These are phyloP conservation scores for Agapostemon virescens DNA, from an alignment of 2,888 invertebrate species.

Conservation along the genomic window DNA sequence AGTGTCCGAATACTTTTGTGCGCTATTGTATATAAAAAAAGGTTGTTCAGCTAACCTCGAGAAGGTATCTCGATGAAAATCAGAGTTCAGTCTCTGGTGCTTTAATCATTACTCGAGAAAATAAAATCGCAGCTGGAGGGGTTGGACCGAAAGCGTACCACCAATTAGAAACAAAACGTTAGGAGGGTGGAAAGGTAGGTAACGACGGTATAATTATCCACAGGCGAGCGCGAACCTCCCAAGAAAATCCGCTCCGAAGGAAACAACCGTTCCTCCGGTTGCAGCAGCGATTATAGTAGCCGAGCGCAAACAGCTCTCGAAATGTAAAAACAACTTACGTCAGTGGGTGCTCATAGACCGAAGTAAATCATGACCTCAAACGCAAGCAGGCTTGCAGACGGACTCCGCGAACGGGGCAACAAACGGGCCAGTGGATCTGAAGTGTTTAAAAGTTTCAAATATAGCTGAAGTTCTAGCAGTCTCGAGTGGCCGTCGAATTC, in stretches of 20 bases:
- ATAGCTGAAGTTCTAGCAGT: constrained; percentile 12
- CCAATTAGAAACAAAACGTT: not conserved
- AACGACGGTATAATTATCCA: not conserved
- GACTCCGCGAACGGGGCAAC: constrained; percentile 4
- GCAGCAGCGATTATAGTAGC: not conserved
- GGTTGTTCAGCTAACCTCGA: too few species aligned
- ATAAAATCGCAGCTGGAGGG: too few species aligned
- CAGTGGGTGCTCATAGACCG: constrained; percentile 5
- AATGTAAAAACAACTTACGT: constrained; percentile 6
- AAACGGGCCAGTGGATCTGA: constrained; percentile 3
- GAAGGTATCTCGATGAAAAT: too few species aligned
- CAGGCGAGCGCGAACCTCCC: not conserved
- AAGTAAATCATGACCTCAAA: constrained; percentile 8
- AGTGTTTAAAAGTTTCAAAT: constrained; percentile 15
- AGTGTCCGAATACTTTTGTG: too few species aligned
- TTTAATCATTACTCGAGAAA: too few species aligned
- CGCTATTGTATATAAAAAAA: too few species aligned
- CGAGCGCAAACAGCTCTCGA: not conserved
- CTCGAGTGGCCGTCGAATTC: not conserved
- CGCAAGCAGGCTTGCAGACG: not conserved
- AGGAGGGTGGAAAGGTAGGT: not conserved
- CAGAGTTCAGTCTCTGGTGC: too few species aligned
- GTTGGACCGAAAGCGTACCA: too few species aligned
- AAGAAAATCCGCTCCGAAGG: not conserved
- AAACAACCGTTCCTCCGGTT: not conserved